phyloP scores from a whole-genome alignment of 1,140 invertebrate species.

The Diorhabda sublineata region DNA sequence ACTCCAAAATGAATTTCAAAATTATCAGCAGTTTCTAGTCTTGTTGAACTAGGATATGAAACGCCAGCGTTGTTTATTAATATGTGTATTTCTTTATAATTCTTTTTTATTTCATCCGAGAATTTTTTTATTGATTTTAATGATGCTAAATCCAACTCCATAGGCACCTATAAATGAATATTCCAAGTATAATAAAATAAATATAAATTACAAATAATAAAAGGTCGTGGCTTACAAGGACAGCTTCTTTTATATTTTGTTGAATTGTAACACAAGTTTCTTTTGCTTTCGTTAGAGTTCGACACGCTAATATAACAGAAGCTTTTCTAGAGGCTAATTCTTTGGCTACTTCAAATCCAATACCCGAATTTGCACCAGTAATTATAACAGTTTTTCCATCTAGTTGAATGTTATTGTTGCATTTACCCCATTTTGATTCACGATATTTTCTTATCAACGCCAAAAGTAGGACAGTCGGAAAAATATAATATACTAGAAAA shows the following conservation, averaged over 20 bases:
- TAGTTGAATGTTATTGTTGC: conserved; percentile 40
- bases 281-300: conserved; percentile 59
- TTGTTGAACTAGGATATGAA: conserved; percentile 51
- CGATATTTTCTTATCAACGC: conserved; percentile 37
- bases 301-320: conserved; percentile 74
- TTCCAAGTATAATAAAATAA: not conserved
- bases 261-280: conserved; percentile 49
- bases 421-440: conserved; percentile 42
- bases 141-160: conserved; percentile 67
- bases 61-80: conserved; percentile 77
- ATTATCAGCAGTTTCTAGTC: conserved; percentile 67
- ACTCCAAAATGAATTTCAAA: conserved; percentile 80
- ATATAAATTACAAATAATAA: not conserved
- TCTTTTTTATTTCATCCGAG: conserved; percentile 58
- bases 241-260: conserved; percentile 27
- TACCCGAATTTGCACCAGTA: conserved; percentile 59
- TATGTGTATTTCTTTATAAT: conserved; percentile 63
- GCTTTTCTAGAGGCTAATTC: conserved; percentile 56
- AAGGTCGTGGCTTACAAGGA: not conserved
- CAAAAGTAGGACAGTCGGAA: conserved; percentile 28
- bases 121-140: conserved; percentile 68
- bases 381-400: conserved; percentile 56
- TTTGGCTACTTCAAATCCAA: conserved; percentile 56
- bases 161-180: conserved; percentile 56
- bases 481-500: conserved; percentile 13